Evolutionary conservation across 2,797 vertebrate species (phyloP).

Genomic region (Salmo trutta): DNA sequence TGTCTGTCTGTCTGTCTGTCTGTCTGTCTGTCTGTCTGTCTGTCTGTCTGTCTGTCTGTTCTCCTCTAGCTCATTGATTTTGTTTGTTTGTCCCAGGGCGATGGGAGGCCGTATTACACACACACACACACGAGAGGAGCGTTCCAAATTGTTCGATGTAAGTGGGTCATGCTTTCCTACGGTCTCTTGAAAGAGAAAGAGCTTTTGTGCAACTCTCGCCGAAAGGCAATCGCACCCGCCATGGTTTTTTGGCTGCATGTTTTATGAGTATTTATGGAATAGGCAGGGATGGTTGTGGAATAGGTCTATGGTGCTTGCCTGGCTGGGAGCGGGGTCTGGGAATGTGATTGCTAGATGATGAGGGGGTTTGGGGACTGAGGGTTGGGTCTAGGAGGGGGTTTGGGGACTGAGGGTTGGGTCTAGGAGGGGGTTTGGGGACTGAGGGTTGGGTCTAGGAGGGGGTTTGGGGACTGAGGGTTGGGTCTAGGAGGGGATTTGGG

Average conservation of each 20-base stretch:
- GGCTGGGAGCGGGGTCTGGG: not conserved
- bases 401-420: no score
- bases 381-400: no score
- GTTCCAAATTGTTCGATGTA: conserved; percentile 77
- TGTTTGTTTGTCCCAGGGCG: conserved; percentile 72
- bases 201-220: conserved; percentile 64
- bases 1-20: conserved; percentile 42
- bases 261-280: conserved; percentile 73
- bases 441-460: no score
- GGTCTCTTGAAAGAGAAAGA: conserved; percentile 76
- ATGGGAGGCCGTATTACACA: conserved; percentile 59
- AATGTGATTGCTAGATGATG: not conserved
- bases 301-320: not conserved
- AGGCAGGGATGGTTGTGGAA: conserved; percentile 26
- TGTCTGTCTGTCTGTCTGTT: conserved; percentile 52
- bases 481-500: not conserved
- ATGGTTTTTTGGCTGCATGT: conserved; percentile 66
- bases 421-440: no score
- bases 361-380: not conserved
- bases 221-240: conserved; percentile 69
- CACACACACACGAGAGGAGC: conserved; percentile 40
- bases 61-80: conserved; percentile 69
- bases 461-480: not conserved
- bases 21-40: conserved; percentile 47
- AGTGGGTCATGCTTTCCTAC: conserved; percentile 78